phyloP scores from a whole-genome alignment of 2,888 invertebrate species.

The Timema cristinae region DNA sequence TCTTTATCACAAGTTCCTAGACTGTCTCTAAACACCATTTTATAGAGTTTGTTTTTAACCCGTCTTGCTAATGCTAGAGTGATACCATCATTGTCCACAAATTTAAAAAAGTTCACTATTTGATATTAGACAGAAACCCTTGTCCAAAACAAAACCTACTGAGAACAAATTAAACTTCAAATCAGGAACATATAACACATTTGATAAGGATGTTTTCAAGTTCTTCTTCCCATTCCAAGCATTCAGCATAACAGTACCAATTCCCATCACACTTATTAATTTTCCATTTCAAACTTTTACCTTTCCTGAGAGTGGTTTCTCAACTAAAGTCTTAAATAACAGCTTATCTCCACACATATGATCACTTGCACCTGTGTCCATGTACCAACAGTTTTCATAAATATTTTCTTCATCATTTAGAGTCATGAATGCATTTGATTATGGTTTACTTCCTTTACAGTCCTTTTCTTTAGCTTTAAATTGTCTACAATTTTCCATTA shows the following conservation, averaged over 20 bases:
- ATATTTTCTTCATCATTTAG: background rate
- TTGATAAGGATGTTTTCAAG: background rate
- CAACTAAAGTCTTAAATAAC: background rate
- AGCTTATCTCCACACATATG: background rate
- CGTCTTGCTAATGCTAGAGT: background rate
- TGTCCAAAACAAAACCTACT: background rate
- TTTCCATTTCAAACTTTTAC: background rate
- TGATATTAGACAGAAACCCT: background rate
- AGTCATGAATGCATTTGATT: background rate
- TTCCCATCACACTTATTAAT: background rate
- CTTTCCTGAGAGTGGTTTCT: background rate
- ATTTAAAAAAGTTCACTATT: background rate
- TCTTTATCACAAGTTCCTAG: too few relatives aligned
- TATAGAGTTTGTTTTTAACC: background rate
- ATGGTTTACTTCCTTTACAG: background rate
- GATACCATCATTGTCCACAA: background rate
- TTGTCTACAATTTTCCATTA: background rate
- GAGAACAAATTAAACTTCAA: conserved; percentile 6
- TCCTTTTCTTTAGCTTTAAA: conserved; percentile 4
- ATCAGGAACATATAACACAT: conserved; percentile 4
- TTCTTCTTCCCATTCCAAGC: background rate
- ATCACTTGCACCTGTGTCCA: background rate
- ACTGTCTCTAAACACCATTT: background rate
- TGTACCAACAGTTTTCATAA: background rate
- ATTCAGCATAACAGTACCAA: background rate